phyloP scores from a whole-genome alignment of 1,140 invertebrate genomes.

The Nasonia giraulti region DNA sequence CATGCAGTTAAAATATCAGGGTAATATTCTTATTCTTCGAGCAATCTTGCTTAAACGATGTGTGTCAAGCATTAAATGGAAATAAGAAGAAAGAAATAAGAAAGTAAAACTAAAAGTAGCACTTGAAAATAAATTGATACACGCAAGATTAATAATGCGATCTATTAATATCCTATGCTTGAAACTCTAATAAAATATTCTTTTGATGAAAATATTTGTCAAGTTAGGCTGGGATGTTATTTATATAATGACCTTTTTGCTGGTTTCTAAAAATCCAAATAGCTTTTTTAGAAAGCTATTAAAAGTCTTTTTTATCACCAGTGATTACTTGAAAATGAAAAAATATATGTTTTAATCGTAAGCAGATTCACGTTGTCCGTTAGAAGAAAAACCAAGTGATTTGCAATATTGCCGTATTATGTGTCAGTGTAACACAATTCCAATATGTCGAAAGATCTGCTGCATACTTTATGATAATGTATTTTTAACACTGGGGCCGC shows the following conservation, averaged over 20 bases:
- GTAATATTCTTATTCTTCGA: background rate
- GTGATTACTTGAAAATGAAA: background rate
- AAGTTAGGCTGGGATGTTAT: constrained; percentile 9
- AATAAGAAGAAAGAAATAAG: background rate
- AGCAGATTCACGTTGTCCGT: background rate
- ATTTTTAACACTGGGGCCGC: background rate
- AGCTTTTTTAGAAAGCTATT: background rate
- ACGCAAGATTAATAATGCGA: constrained; percentile 4
- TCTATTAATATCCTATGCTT: constrained; percentile 35
- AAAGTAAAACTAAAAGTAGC: background rate
- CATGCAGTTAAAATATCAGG: background rate
- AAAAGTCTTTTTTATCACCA: background rate
- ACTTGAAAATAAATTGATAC: constrained; percentile 14
- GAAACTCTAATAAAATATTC: background rate
- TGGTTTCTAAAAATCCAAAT: background rate
- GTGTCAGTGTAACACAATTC: constrained; percentile 4
- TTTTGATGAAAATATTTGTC: background rate
- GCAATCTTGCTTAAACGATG: background rate
- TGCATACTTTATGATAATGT: background rate
- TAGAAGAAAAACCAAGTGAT: background rate
- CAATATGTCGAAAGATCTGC: constrained; percentile 27
- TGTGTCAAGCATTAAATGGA: background rate
- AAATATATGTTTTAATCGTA: background rate
- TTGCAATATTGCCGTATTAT: constrained; percentile 14
- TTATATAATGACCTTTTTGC: constrained; percentile 26